Percentiles rank a stretch among this genome's conserved stretches.
phyloP scores from a whole-genome alignment of 2,888 invertebrate genomes.

The Oscheius sp. region DNA sequence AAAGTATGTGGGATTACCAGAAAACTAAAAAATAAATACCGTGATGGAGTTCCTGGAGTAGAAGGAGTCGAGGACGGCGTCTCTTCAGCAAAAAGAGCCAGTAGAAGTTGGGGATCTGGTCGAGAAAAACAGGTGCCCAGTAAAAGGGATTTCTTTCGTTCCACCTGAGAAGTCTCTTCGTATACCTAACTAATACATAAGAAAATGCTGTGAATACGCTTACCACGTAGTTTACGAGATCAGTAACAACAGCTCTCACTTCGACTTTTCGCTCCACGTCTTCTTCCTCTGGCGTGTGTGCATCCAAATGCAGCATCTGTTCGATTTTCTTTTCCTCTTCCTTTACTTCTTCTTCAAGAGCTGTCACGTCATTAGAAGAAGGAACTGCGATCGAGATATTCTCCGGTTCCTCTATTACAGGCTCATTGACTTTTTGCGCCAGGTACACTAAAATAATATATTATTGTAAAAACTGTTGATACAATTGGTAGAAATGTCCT shows the following conservation, averaged over 20 bases:
- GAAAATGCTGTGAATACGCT: not conserved
- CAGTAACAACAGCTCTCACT: slow-evolving; percentile 48
- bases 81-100: not conserved
- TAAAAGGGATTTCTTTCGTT: slow-evolving; percentile 57
- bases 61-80: not conserved
- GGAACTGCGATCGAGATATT: no score
- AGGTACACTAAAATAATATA: no score
- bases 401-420: not conserved
- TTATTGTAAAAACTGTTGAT: no score
- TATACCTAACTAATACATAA: slow-evolving; percentile 42
- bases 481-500: no score
- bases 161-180: slow-evolving; percentile 56
- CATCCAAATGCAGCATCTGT: not conserved
- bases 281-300: no score
- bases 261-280: slow-evolving; percentile 8
- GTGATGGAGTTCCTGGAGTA: slow-evolving; percentile 43
- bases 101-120: not conserved
- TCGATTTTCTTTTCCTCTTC: not conserved
- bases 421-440: not conserved
- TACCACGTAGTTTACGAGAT: slow-evolving; percentile 62
- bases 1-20: slow-evolving; percentile 15
- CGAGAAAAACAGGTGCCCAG: slow-evolving; percentile 33
- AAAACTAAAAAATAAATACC: not conserved
- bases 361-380: not conserved
- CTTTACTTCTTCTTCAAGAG: not conserved